phyloP scores from a whole-genome alignment of 2,113 vertebrate species.

The Regulus satrapa region DNA sequence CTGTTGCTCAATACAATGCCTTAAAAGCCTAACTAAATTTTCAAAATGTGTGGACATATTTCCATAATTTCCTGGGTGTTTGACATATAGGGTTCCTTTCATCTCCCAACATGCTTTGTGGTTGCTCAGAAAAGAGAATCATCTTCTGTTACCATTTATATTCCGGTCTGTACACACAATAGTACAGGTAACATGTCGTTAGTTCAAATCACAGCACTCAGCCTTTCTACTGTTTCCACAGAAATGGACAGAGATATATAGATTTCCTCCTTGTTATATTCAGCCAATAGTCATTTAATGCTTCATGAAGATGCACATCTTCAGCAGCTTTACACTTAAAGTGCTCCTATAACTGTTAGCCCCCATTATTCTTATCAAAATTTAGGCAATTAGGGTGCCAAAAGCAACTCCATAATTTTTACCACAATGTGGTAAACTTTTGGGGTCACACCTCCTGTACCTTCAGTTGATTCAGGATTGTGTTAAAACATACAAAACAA shows the following conservation, averaged over 20 bases:
- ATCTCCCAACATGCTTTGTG: not conserved
- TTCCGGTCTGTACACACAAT: not conserved
- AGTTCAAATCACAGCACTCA: not conserved
- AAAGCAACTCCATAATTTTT: not conserved
- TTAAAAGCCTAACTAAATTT: not conserved
- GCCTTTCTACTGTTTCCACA: not conserved
- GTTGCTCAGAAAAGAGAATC: not conserved
- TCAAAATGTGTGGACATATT: not conserved
- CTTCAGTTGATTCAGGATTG: not conserved
- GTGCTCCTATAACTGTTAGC: not conserved
- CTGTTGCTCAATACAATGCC: not conserved
- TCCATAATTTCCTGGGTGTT: not conserved
- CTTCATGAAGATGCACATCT: not conserved
- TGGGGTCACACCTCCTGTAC: fast-evolving
- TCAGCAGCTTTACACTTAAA: not conserved
- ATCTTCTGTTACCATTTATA: not conserved
- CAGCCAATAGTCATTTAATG: not conserved
- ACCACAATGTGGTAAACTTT: not conserved
- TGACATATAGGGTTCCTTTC: fast-evolving
- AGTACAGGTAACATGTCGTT: not conserved
- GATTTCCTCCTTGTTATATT: not conserved
- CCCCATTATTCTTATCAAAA: not conserved
- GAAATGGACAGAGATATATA: not conserved
- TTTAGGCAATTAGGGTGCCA: not conserved
- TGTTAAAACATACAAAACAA: not conserved